These are phyloP conservation scores for Falco concolor DNA, from an alignment of 2,797 vertebrate species.

Conservation along the genomic window DNA sequence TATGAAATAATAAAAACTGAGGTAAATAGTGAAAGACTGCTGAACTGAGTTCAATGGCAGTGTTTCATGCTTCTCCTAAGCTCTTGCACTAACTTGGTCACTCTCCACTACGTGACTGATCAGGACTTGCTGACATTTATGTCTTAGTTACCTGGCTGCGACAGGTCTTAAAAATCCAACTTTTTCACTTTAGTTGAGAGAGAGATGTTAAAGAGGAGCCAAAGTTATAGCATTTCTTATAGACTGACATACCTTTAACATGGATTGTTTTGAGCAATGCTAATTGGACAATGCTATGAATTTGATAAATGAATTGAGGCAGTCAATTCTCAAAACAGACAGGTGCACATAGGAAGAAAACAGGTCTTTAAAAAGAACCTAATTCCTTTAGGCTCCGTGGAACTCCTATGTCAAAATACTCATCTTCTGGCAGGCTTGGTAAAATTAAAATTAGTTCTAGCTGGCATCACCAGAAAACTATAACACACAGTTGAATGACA, in stretches of 20 bases:
- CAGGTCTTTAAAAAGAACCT: neutral
- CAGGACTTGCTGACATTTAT: neutral
- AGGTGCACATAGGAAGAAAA: neutral
- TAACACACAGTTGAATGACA: slow-evolving; percentile 29
- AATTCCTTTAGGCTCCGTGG: neutral
- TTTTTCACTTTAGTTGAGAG: too few relatives aligned
- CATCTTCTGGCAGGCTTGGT: slow-evolving; percentile 5
- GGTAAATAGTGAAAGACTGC: slow-evolving; percentile 62
- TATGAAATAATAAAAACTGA: slow-evolving; percentile 65
- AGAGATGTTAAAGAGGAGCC: too few relatives aligned
- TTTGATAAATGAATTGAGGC: neutral
- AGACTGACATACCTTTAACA: neutral
- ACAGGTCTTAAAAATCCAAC: neutral
- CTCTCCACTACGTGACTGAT: neutral
- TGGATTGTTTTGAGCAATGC: neutral
- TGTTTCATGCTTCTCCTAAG: slow-evolving; percentile 2
- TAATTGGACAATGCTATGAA: neutral
- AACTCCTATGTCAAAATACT: slow-evolving; percentile 23
- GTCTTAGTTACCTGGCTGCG: neutral
- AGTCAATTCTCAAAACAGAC: neutral
- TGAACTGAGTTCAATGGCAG: slow-evolving; percentile 50
- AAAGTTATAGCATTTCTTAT: neutral
- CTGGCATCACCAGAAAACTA: slow-evolving; percentile 33
- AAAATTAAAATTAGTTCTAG: slow-evolving; percentile 55
- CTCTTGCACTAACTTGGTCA: neutral